These are phyloP conservation scores for Ptyas mucosa DNA, from an alignment of 2,113 vertebrate genomes.

Conservation along the genomic window DNA sequence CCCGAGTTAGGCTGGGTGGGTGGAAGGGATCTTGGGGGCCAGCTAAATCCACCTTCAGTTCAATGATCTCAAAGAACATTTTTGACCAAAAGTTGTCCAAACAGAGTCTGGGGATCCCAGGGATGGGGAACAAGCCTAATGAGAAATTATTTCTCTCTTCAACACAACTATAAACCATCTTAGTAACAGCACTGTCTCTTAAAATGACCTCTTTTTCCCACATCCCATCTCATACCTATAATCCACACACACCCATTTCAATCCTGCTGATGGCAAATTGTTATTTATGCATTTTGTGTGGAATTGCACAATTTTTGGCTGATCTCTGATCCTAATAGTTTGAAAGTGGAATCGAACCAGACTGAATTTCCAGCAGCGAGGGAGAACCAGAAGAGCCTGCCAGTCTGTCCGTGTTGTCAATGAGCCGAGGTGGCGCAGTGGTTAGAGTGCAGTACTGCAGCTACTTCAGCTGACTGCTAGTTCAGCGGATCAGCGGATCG, in stretches of 20 bases:
- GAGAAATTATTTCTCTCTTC: not conserved
- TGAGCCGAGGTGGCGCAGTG: too few species aligned
- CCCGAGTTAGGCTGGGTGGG: not conserved
- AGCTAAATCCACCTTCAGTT: not conserved
- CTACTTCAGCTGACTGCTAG: too few species aligned
- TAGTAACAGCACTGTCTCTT: not conserved
- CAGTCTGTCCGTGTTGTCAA: too few species aligned
- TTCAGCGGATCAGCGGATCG: too few species aligned
- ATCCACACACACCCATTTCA: not conserved
- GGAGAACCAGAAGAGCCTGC: too few species aligned
- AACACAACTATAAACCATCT: not conserved
- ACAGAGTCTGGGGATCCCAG: not conserved
- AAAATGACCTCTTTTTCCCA: not conserved
- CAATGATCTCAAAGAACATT: not conserved
- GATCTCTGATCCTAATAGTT: too few species aligned
- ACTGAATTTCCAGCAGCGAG: too few species aligned
- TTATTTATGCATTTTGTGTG: not conserved
- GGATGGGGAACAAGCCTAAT: not conserved
- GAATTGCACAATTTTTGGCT: too few species aligned
- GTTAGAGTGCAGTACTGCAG: too few species aligned
- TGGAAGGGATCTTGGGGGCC: not conserved
- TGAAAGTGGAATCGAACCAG: too few species aligned
- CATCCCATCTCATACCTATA: not conserved
- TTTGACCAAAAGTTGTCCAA: not conserved
- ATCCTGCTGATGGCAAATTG: not conserved